These are phyloP conservation scores for Trematomus loennbergii DNA, from an alignment of 2,113 vertebrate species.

Conservation along the genomic window DNA sequence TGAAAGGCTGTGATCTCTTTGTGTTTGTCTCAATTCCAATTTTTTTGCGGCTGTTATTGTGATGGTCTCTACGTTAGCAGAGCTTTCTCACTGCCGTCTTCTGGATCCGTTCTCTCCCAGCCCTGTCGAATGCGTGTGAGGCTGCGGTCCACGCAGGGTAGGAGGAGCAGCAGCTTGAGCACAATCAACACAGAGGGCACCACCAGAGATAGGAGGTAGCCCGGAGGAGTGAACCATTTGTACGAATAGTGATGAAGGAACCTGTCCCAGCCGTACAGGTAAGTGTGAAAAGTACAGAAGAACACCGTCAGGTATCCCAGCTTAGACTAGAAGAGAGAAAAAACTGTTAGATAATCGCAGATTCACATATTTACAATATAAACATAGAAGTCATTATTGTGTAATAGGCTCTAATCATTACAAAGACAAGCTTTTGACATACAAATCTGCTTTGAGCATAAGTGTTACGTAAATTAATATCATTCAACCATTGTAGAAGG, in stretches of 20 bases:
- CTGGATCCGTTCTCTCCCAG: constrained; percentile 85
- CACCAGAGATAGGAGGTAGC: constrained; percentile 86
- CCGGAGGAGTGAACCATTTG: constrained; percentile 86
- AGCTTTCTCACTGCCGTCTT: constrained; percentile 32
- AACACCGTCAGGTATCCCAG: constrained; percentile 90
- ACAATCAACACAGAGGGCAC: constrained; percentile 88
- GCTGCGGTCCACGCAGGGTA: constrained; percentile 88
- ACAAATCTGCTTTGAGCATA: constrained; percentile 16
- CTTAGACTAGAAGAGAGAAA: constrained; percentile 88
- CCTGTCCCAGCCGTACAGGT: constrained; percentile 86
- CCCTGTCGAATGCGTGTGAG: constrained; percentile 90
- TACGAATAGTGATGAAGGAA: constrained; percentile 82
- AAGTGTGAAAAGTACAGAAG: constrained; percentile 89
- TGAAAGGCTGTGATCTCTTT: background rate
- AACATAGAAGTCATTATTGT: constrained; percentile 12
- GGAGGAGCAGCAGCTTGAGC: constrained; percentile 87
- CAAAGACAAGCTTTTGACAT: constrained; percentile 20
- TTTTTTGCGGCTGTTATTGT: background rate
- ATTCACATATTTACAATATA: constrained; percentile 4
- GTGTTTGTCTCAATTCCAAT: background rate
- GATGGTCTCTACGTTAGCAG: constrained; percentile 58
- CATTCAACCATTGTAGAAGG: background rate
- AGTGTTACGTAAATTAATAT: background rate
- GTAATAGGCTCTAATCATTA: constrained; percentile 41
- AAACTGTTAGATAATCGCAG: background rate